Evolutionary conservation across 1,140 invertebrate genomes (phyloP), one percentile per base, ranked within the genome.

Genomic region (Anoplolepis gracilipes): DNA sequence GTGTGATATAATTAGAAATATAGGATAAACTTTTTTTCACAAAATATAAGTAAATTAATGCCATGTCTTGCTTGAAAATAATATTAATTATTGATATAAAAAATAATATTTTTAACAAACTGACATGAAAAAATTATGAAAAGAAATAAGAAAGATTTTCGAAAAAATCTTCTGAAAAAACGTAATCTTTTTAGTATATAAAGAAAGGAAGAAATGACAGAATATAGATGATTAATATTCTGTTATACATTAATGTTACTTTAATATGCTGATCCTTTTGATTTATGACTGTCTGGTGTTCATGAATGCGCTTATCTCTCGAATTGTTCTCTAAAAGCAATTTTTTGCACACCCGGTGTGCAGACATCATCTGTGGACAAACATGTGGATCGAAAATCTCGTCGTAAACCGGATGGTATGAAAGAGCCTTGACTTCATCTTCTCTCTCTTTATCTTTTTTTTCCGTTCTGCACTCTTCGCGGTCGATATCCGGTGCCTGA

Each of bases 341-440:
- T 33, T 79, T 79, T 79, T 46, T 79, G 64, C 64, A 64, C 77
- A 79, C 64, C 77, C 46, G 64, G 53, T 72, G 49, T 73, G 78
- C 53, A 82, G 65, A 73, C 78, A 82, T 72, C 67, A 72, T 82
- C 65, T 72, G 67, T 53, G 67, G n/a, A 59, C 65, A 73, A 82
- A 72, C 67, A 82, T 72, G 78, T 82, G 67, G 78, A 82, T 82
- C 78, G 65, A 81, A 81, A 81, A 81, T 81, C 78, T 81, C 65
- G 49, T 59, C 78, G 78, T 59, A 82, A 73, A 53, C 78, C 65
- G 67, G 78, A 82, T 72, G 78, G 78, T 81, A 81, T 33, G 78
- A n/a, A 7, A 22, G 59, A 70, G 78, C 78, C 78, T 70, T 81
- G 49, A 70, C 78, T 72, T 81, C 65, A 49, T 81, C 78, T 81